Percentiles rank a stretch among this genome's conserved stretches.
Conservation (phyloP, 1,140 invertebrate genomes). For the Cecropterus lyciades region DNA sequence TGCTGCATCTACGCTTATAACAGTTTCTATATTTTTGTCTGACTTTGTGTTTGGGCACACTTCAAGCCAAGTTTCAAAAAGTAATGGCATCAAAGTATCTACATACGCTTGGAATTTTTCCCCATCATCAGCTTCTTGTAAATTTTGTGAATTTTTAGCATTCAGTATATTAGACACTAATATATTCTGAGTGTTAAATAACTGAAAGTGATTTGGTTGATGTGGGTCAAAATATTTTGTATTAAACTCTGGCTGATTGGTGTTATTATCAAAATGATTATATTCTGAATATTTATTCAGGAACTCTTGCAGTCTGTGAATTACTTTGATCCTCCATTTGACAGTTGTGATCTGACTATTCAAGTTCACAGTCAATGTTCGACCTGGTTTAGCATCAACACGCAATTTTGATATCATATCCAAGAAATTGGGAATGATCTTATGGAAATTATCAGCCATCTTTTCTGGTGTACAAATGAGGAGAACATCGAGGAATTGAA, state of each 20-base stretch:
- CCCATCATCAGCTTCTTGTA: slow-evolving; percentile 61
- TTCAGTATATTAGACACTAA: slow-evolving; percentile 51
- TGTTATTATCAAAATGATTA: slow-evolving; percentile 50
- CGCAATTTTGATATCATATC: slow-evolving; percentile 91
- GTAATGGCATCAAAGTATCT: slow-evolving; percentile 87
- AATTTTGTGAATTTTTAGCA: slow-evolving; percentile 53
- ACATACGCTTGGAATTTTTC: slow-evolving; percentile 84
- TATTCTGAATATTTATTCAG: slow-evolving; percentile 73
- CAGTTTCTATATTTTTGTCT: slow-evolving; percentile 66
- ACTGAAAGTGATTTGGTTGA: slow-evolving; percentile 54
- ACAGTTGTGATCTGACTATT: slow-evolving; percentile 88
- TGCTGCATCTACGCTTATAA: slow-evolving; percentile 84
- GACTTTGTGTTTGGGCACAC: slow-evolving; percentile 81
- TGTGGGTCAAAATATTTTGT: slow-evolving; percentile 47
- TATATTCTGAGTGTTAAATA: slow-evolving; percentile 61
- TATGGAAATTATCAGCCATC: slow-evolving; percentile 86
- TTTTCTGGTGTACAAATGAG: slow-evolving; percentile 86
- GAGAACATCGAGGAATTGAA: slow-evolving; percentile 90
- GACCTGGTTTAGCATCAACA: slow-evolving; percentile 85
- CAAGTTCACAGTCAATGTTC: slow-evolving; percentile 87
- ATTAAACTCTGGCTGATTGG: slow-evolving; percentile 36
- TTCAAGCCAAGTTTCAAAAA: slow-evolving; percentile 91
- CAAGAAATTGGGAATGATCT: slow-evolving; percentile 91
- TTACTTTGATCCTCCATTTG: slow-evolving; percentile 90
- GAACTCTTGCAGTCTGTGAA: slow-evolving; percentile 87